Conservation (phyloP, 2,797 vertebrate genomes). For the Avahi laniger region DNA sequence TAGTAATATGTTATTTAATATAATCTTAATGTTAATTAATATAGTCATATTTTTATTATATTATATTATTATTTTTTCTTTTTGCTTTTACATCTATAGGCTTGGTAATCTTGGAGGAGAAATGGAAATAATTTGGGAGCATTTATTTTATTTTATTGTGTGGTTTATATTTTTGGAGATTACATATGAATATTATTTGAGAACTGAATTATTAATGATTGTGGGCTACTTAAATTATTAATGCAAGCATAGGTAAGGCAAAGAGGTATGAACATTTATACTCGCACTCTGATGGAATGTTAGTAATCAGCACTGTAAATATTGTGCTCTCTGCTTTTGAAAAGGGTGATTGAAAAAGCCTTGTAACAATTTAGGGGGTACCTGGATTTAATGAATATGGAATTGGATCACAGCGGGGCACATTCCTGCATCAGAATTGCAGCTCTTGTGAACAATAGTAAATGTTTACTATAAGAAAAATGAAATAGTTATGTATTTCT, state of each 20-base stretch:
- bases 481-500: neutral
- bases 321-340: neutral
- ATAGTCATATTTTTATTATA: neutral
- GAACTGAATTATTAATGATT: neutral
- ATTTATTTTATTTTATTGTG: neutral
- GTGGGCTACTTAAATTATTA: neutral
- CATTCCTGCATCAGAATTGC: neutral
- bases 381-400: slow-evolving; percentile 1
- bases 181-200: neutral
- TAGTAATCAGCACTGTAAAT: neutral
- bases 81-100: neutral
- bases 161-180: neutral
- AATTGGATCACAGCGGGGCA: neutral
- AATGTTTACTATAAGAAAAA: neutral
- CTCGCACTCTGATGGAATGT: neutral
- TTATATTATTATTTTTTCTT: neutral
- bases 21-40: neutral
- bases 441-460: neutral
- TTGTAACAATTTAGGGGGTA: neutral
- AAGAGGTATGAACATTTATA: neutral
- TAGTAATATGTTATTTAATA: neutral
- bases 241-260: neutral
- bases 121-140: neutral
- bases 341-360: neutral
- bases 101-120: neutral